Evolutionary conservation across 2,797 vertebrate genomes (phyloP).

Genomic region (Phoxinus dragarum): DNA sequence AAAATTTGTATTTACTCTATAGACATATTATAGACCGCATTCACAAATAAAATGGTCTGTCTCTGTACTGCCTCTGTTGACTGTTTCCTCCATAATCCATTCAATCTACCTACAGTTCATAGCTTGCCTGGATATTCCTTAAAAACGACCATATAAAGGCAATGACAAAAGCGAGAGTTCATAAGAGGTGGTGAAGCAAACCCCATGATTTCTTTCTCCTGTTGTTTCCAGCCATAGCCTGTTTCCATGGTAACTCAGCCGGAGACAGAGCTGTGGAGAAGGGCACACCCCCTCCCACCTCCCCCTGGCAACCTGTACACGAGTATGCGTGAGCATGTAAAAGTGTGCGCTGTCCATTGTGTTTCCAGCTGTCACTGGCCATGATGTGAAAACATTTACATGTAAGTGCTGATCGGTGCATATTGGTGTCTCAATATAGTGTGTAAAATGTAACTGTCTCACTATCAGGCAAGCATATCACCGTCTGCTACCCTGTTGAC

Average conservation of each 20-base stretch:
- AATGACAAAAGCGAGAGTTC: conserved; percentile 61
- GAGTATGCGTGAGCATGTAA: conserved; percentile 51
- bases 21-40: not conserved
- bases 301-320: conserved; percentile 77
- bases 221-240: conserved; percentile 86
- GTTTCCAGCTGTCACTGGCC: conserved; percentile 39
- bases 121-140: conserved; percentile 45
- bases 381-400: conserved; percentile 15
- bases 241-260: conserved; percentile 86
- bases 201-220: conserved; percentile 75
- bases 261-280: conserved; percentile 82
- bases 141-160: conserved; percentile 61
- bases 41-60: not conserved
- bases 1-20: not conserved
- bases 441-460: conserved; percentile 14
- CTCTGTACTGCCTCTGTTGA: not conserved
- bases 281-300: conserved; percentile 78
- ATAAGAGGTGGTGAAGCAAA: conserved; percentile 63
- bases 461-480: conserved; percentile 40
- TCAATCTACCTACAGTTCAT: conserved; percentile 38
- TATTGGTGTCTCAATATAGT: not conserved
- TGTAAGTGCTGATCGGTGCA: not conserved
- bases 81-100: conserved; percentile 32
- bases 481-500: conserved; percentile 61
- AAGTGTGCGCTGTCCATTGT: conserved; percentile 45